Evolutionary conservation across 1,140 invertebrate genomes (phyloP).

Genomic region (Drosophila grimshawi): DNA sequence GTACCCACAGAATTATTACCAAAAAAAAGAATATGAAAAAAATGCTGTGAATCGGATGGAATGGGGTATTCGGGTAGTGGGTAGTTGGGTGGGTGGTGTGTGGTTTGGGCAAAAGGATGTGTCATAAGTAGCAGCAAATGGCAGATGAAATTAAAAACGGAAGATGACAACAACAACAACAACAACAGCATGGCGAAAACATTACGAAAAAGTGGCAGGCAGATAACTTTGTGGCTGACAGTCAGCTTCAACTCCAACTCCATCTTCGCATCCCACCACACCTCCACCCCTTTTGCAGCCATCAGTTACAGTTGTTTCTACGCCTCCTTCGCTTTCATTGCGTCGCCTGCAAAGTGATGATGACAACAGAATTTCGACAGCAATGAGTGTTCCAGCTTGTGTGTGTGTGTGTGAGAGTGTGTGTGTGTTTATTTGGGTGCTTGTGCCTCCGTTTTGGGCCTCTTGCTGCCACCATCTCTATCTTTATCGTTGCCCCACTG

Average conservation of each 20-base stretch:
- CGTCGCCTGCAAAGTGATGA: conserved; percentile 70
- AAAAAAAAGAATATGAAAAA: conserved; percentile 41
- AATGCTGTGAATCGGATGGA: conserved; percentile 16
- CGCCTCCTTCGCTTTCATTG: conserved; percentile 12
- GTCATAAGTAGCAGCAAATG: conserved; percentile 82
- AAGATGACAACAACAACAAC: conserved; percentile 52
- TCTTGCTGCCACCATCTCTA: conserved; percentile 25
- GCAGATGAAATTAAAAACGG: conserved; percentile 82
- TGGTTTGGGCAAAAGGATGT: conserved; percentile 65
- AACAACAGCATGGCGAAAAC: conserved; percentile 2
- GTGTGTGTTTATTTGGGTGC: conserved; percentile 19
- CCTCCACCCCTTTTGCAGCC: not conserved
- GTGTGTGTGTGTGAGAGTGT: conserved; percentile 18
- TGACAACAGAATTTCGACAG: conserved; percentile 80
- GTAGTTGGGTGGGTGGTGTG: not conserved
- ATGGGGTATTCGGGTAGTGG: conserved; percentile 11
- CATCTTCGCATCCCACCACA: conserved; percentile 11
- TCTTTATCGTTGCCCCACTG: conserved; percentile 30
- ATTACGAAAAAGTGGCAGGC: conserved; percentile 55
- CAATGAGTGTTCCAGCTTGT: conserved; percentile 10
- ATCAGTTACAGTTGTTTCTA: conserved; percentile 15
- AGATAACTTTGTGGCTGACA: conserved; percentile 80
- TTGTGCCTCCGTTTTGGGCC: conserved; percentile 23
- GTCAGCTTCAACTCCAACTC: conserved; percentile 41
- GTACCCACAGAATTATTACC: conserved; percentile 77